Conservation (phyloP, 2,888 invertebrate species). For the Athetis lepigone region DNA sequence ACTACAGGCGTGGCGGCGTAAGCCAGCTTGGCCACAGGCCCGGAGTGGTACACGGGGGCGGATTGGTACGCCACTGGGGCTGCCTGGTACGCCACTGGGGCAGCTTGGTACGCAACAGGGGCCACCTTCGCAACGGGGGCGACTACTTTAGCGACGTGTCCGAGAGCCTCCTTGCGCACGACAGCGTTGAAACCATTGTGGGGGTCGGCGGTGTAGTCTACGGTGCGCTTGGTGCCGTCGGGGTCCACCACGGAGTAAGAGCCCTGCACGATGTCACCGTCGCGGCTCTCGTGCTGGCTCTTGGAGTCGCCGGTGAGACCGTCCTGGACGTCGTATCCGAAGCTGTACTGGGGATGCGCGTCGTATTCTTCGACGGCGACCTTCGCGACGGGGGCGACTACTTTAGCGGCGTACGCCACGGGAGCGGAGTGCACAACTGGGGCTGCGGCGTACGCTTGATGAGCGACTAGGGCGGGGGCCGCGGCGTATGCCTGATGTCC, state of each 20-base stretch:
- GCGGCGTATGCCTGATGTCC: slow-evolving; percentile 69
- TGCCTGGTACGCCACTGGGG: slow-evolving; percentile 62
- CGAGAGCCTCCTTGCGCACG: slow-evolving; percentile 85
- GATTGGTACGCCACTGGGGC: slow-evolving; percentile 75
- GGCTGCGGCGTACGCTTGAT: slow-evolving; percentile 73
- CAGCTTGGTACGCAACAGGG: slow-evolving; percentile 59
- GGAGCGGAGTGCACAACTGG: no score
- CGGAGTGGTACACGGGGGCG: slow-evolving; percentile 90
- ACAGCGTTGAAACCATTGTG: slow-evolving; percentile 91
- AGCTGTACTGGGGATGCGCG: slow-evolving; percentile 84
- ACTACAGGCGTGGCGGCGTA: slow-evolving; percentile 77
- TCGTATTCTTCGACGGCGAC: slow-evolving; percentile 78
- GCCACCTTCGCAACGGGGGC: slow-evolving; percentile 64
- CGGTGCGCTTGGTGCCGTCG: slow-evolving; percentile 90
- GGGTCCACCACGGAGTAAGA: slow-evolving; percentile 90
- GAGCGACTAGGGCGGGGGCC: slow-evolving; percentile 71
- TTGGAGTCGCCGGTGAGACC: slow-evolving; percentile 87
- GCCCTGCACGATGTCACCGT: slow-evolving; percentile 86
- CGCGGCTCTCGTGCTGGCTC: slow-evolving; percentile 84
- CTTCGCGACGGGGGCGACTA: slow-evolving; percentile 72
- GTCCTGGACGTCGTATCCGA: slow-evolving; percentile 90
- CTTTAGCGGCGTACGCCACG: slow-evolving; percentile 73
- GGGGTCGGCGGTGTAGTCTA: slow-evolving; percentile 87
- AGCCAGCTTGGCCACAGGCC: slow-evolving; percentile 59
- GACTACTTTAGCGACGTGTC: slow-evolving; percentile 74